Conservation (phyloP, 2,888 invertebrate species). For the Pachydiplax longipennis region DNA sequence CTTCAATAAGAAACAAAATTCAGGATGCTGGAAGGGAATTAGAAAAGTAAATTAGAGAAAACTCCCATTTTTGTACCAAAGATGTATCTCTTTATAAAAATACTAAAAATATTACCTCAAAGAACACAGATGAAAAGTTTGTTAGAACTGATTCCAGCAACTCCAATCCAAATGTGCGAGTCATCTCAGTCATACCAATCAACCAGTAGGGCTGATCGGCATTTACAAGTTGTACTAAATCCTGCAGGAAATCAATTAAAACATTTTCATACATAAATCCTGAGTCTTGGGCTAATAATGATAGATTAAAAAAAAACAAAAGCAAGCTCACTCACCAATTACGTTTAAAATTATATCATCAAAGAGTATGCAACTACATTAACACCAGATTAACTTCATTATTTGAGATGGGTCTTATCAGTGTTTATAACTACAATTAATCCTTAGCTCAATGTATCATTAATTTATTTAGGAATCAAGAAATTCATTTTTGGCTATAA, state of each 20-base stretch:
- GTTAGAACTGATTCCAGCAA: conserved; percentile 91
- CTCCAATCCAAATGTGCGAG: conserved; percentile 95
- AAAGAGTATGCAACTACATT: no score
- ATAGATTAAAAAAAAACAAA: no score
- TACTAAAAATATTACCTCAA: conserved; percentile 68
- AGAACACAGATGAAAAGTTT: conserved; percentile 84
- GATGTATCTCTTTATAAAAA: not conserved
- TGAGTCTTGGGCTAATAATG: no score
- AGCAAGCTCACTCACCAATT: no score
- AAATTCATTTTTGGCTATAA: no score
- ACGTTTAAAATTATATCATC: no score
- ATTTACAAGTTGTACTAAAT: conserved; percentile 94
- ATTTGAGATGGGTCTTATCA: no score
- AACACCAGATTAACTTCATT: no score
- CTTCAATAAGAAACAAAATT: conserved; percentile 92
- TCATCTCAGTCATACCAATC: conserved; percentile 95
- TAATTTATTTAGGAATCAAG: no score
- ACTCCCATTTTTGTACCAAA: not conserved
- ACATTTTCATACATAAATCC: not conserved
- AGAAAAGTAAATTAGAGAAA: not conserved
- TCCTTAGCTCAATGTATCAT: no score
- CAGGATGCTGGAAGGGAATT: conserved; percentile 76
- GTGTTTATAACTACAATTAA: no score
- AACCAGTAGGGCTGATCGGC: conserved; percentile 97
- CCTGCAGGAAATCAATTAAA: conserved; percentile 65